Base-by-base conservation (phyloP, 2,888 invertebrate genomes). In the Dichetophora obliterata region DNA sequence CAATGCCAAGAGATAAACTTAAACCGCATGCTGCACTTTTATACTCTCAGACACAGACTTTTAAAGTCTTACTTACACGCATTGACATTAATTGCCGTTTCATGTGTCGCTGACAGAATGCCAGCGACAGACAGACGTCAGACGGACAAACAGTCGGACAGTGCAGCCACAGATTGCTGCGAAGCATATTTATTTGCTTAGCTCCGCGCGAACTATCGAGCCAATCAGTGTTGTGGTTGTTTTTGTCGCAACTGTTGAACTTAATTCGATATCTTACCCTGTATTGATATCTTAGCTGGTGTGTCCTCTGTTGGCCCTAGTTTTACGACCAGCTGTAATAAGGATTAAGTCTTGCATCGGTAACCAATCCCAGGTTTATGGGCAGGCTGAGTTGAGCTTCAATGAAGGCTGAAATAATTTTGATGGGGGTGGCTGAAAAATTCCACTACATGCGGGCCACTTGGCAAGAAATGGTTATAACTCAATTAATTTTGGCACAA, bases 271-370 rank as follows among this genome's bases (percentile, higher is more conserved):
- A 43, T 43, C 43, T 66, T 34, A 66, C 37, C 37, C 66, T 43
- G 37, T 24, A 66, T n/a, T n/a, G n/a, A n/a, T n/a, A n/a, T n/a
- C n/a, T n/a, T 43, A 19, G 22, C 59, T 27, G 59, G 31, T 9
- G 5, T 9, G 8, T 63, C 31, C 3, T 31, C 63, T 63, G 63
- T n/a, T 31, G 31, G 11, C 24, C 11, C 8, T 37, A 37, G n/a
- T n/a, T n/a, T n/a, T 37, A 43, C 43, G 16, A n/a, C 31, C 63
- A 19, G 50, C 43, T 24, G 24, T 48, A 27, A 63, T 34, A 27
- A 68, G 68, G 11, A 48, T 68, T 68, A 24, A 68, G 50, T 68
- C 68, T 48, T 43, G 37, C 66, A 68, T 22, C 24, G 24, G 68
- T 50, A 24, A 6, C 63, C 57, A 59, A 43, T 54, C 1, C 1